Conservation (phyloP, 2,113 vertebrate genomes). For the Conger conger region DNA sequence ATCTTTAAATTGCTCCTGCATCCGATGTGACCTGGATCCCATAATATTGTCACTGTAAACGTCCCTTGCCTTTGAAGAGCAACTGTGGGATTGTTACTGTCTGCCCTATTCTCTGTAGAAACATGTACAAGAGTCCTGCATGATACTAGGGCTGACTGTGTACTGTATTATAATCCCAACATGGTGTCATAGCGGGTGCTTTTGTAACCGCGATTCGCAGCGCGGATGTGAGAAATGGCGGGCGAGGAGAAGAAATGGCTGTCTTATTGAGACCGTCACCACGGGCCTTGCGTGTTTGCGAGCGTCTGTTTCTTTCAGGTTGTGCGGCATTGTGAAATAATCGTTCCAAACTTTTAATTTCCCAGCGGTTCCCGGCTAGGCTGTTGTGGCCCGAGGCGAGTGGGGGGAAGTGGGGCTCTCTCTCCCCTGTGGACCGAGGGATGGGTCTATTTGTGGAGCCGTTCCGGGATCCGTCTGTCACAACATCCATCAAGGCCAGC, state of each 20-base stretch:
- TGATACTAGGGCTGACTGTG: neutral
- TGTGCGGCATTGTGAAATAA: constrained; percentile 51
- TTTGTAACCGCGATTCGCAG: neutral
- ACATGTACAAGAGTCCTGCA: neutral
- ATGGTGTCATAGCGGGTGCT: neutral
- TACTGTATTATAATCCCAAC: neutral
- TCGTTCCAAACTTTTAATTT: constrained; percentile 68
- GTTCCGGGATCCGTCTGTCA: constrained; percentile 58
- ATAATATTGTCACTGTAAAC: neutral
- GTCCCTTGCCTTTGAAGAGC: neutral
- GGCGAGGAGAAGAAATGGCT: neutral
- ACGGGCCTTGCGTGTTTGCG: constrained; percentile 57
- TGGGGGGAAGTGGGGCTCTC: constrained; percentile 64
- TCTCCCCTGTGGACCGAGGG: constrained; percentile 59
- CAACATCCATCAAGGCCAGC: constrained; percentile 54
- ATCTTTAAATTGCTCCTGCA: constrained; percentile 26
- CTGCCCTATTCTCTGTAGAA: neutral
- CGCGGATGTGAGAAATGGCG: neutral
- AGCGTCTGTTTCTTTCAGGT: constrained; percentile 36
- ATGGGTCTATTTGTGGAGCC: constrained; percentile 67
- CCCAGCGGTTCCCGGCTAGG: constrained; percentile 64
- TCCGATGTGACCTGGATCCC: neutral
- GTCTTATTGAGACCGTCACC: neutral
- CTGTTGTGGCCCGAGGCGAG: constrained; percentile 64
- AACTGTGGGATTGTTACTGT: neutral